These are phyloP conservation scores for Leiothrix lutea DNA, from an alignment of 2,113 vertebrate genomes.

Conservation along the genomic window DNA sequence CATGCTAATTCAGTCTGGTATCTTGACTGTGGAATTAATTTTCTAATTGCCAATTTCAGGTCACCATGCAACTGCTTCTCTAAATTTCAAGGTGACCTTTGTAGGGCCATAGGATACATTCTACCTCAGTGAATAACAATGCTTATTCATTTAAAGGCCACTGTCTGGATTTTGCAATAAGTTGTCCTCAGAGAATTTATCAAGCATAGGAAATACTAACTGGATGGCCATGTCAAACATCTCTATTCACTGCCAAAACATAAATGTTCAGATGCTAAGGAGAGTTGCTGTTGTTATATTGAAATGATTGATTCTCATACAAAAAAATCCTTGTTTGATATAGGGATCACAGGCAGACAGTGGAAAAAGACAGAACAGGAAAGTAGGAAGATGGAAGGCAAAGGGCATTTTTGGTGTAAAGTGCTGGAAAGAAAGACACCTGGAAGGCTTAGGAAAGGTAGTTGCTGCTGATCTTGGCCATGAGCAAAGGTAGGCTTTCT, in stretches of 20 bases:
- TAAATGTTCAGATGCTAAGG: not conserved
- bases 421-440: not conserved
- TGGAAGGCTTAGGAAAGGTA: not conserved
- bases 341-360: not conserved
- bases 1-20: slow-evolving; percentile 24
- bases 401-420: not conserved
- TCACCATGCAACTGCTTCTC: not conserved
- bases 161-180: not conserved
- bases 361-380: not conserved
- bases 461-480: not conserved
- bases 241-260: not conserved
- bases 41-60: not conserved
- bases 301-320: not conserved
- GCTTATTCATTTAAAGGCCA: not conserved
- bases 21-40: slow-evolving; percentile 37
- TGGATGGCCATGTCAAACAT: not conserved
- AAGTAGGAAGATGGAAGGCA: not conserved
- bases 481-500: not conserved
- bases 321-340: not conserved
- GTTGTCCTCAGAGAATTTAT: not conserved
- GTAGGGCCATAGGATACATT: not conserved
- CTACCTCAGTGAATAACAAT: not conserved
- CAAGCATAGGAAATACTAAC: not conserved
- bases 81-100: slow-evolving; percentile 22
- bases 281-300: not conserved